Conservation (phyloP, 2,797 vertebrate species). For the Centropyge bicolor region DNA sequence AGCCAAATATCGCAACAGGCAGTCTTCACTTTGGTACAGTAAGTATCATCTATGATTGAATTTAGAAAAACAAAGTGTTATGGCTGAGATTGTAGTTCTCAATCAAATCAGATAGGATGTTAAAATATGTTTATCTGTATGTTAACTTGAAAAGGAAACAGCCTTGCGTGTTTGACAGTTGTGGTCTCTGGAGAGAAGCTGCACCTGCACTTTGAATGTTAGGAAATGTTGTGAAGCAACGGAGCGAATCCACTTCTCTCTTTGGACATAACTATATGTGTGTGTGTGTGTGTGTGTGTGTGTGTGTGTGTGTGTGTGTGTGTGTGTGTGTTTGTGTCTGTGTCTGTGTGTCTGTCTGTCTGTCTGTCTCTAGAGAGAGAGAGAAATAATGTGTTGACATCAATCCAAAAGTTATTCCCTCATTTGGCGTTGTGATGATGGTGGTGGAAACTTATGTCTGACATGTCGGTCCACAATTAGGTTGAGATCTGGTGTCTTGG, state of each 20-base stretch:
- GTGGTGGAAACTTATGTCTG: too few species aligned
- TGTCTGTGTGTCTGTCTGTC: too few species aligned
- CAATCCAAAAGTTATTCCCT: too few species aligned
- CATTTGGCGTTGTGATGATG: too few species aligned
- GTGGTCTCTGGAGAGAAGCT: constrained; percentile 51
- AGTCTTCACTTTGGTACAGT: constrained; percentile 14
- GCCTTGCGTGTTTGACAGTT: constrained; percentile 69
- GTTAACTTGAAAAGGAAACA: not conserved
- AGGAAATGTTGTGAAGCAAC: constrained; percentile 7
- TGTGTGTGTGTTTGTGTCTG: too few species aligned
- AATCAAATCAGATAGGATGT: not conserved
- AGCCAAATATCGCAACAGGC: constrained; percentile 72
- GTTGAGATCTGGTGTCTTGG: too few species aligned
- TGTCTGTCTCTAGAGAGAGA: too few species aligned
- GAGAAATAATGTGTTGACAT: too few species aligned
- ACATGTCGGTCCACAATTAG: too few species aligned
- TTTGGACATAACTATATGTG: not conserved
- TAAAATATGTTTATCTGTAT: fast-evolving
- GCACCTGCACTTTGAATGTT: constrained; percentile 53
- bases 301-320: too few species aligned
- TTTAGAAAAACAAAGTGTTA: too few species aligned
- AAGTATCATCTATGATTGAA: not conserved
- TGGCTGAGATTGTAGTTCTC: not conserved
- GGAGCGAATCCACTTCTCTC: constrained; percentile 6
- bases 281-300: not conserved